Base-by-base conservation (phyloP, 2,888 invertebrate genomes). In the Spialia ferax region DNA sequence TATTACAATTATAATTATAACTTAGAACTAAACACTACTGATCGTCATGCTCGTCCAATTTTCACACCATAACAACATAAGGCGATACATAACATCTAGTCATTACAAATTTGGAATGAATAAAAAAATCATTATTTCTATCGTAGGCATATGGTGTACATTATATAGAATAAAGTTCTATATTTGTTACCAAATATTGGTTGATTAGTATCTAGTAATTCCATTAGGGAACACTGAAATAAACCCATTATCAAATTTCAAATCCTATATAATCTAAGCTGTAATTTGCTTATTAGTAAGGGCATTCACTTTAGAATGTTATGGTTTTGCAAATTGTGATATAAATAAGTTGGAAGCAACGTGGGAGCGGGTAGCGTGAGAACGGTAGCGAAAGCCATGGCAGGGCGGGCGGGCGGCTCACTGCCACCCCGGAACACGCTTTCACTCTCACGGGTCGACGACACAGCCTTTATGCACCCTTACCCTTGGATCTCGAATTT, bases 401-500 rank as follows among this genome's bases (percentile, higher is more conserved):
- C 83, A 81, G 88, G 90, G 87, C 84, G 88, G 89, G 88, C 81
- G 87, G 82, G 81, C 77, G 75, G 76, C 73, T 74, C 78, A 76
- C 73, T 75, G 82, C 87, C 90, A 84, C 89, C 91, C 90, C 91
- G 90, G 91, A 91, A 91, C 87, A 83, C 81, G 89, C 89, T 90
- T 91, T 90, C 91, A 91, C 92, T 92, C 90, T 89, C 91, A 84
- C 87, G 81, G 90, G 92, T 93, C 93, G 89, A 82, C 91, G 93
- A 91, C 93, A 88, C 85, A 85, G 86, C 82, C 84, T 83, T 85
- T 79, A 85, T 76, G 77, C 83, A 82, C 89, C 92, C 89, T 83
- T 89, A 89, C 91, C 80, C 72, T 69, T 69, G 75, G 76, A 79
- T 80, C 85, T 88, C 87, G 85, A 84, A 63, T 68, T 66, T 62